Percentiles rank a stretch among this genome's conserved stretches.
Evolutionary conservation across 2,113 vertebrate genomes (phyloP).

Genomic region (Laticauda colubrina): DNA sequence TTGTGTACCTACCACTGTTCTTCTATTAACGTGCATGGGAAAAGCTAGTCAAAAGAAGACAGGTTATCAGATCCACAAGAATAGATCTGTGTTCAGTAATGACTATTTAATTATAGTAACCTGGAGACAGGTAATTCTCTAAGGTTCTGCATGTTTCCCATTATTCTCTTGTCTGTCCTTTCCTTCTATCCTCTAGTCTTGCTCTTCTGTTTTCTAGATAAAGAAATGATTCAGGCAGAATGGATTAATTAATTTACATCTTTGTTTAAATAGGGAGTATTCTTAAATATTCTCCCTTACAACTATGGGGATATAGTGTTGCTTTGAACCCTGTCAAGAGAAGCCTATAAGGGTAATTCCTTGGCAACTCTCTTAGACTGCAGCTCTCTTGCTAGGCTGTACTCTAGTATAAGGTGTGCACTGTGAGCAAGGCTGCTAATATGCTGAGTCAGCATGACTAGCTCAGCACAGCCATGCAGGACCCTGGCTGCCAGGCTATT

Average conservation of each 20-base stretch:
- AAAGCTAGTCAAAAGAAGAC: background rate
- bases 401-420: background rate
- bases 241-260: background rate
- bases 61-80: background rate
- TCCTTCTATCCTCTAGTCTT: background rate
- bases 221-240: background rate
- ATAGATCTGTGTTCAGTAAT: background rate
- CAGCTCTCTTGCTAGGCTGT: slow-evolving; percentile 6
- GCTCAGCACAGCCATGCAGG: slow-evolving; percentile 57
- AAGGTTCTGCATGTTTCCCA: background rate
- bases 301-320: background rate
- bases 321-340: background rate
- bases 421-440: slow-evolving; percentile 7
- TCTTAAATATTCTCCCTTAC: rapidly evolving
- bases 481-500: slow-evolving; percentile 66
- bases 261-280: background rate
- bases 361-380: slow-evolving; percentile 2
- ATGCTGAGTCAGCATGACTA: slow-evolving; percentile 79
- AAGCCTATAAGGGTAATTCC: background rate
- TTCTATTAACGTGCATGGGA: background rate
- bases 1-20: background rate
- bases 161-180: background rate
- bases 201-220: background rate
- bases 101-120: background rate
- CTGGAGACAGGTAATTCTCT: background rate